Percentiles rank a stretch among this genome's conserved stretches.
phyloP scores from a whole-genome alignment of 2,888 invertebrate species.

The Andrena bucephala region DNA sequence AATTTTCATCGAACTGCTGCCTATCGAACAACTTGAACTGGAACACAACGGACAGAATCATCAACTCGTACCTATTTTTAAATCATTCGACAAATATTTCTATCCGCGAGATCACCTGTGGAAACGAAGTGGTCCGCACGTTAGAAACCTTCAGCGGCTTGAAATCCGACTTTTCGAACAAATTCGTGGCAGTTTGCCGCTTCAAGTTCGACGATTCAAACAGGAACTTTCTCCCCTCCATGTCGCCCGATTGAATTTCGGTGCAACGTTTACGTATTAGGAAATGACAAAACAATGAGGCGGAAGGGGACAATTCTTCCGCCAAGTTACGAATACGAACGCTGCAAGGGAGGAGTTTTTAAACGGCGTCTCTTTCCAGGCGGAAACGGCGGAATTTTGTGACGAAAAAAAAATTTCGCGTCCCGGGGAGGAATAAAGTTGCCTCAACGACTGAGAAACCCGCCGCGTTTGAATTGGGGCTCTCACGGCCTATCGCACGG shows the following conservation, averaged over 20 bases:
- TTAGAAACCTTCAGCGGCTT: neutral
- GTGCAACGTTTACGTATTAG: neutral
- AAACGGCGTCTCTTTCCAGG: neutral
- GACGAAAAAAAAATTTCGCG: conserved; percentile 53
- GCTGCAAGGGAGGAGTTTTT: conserved; percentile 8
- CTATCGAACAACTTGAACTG: conserved; percentile 31
- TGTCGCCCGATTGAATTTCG: conserved; percentile 14
- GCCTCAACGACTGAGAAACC: conserved; percentile 21
- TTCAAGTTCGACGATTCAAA: conserved; percentile 17
- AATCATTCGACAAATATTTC: neutral
- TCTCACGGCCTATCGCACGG: conserved; percentile 52
- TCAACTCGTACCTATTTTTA: neutral
- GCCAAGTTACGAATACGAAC: conserved; percentile 7
- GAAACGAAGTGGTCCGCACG: neutral
- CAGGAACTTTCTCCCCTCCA: conserved; percentile 26
- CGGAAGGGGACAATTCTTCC: neutral
- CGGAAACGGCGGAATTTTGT: conserved; percentile 38
- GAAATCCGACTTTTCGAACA: conserved; percentile 27
- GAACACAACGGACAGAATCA: neutral
- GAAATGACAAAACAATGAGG: neutral
- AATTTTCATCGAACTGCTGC: neutral
- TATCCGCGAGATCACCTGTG: conserved; percentile 16
- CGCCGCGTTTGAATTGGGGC: conserved; percentile 65
- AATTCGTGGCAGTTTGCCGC: neutral
- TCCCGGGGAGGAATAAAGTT: conserved; percentile 33